Percentiles rank a stretch among this genome's conserved stretches.
Conservation (phyloP, 2,888 invertebrate genomes). For the Aleiodes alternator region DNA sequence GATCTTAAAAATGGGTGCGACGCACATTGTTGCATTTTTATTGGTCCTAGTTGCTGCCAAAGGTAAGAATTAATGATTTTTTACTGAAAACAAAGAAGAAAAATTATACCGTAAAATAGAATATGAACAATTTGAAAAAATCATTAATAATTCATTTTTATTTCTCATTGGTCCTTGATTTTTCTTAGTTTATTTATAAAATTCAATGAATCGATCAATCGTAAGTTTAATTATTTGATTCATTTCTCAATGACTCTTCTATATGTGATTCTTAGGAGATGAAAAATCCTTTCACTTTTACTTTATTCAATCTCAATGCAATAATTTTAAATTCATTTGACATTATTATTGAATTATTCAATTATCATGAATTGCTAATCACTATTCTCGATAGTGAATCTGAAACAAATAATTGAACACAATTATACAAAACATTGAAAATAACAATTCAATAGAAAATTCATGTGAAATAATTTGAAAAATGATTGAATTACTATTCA, state of each 20-base stretch:
- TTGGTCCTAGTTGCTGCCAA: constrained; percentile 66
- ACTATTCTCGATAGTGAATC: neutral
- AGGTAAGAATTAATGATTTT: constrained; percentile 64
- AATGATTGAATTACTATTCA: neutral
- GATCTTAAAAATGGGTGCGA: constrained; percentile 64
- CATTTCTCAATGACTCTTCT: constrained; percentile 7
- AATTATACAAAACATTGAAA: neutral
- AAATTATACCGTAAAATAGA: neutral
- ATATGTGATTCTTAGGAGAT: neutral
- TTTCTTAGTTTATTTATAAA: constrained; percentile 9
- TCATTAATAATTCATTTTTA: no score
- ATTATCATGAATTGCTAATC: constrained; percentile 17
- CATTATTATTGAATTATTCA: constrained; percentile 25
- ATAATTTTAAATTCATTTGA: constrained; percentile 24
- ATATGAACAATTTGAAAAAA: no score
- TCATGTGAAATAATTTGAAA: neutral
- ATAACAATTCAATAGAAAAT: neutral
- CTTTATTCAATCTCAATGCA: neutral
- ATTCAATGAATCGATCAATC: constrained; percentile 13
- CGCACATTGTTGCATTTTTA: constrained; percentile 65
- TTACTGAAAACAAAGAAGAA: neutral
- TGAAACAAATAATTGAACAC: neutral
- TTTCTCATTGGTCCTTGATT: neutral
- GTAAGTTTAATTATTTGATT: constrained; percentile 12
- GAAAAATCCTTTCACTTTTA: constrained; percentile 23